Evolutionary conservation across 2,888 invertebrate species (phyloP).

Genomic region (Pogonocherus hispidulus): DNA sequence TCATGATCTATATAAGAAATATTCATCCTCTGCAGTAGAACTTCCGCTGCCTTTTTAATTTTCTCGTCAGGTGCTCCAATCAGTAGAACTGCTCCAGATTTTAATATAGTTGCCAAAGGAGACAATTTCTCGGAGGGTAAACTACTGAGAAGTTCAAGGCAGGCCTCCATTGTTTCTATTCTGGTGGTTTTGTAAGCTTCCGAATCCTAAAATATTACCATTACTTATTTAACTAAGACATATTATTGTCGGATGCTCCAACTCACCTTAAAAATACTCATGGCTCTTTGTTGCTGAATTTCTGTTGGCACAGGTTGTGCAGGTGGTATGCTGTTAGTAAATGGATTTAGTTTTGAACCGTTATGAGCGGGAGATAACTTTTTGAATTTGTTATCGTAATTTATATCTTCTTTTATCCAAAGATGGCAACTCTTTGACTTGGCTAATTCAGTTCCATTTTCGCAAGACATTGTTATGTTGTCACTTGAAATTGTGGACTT

Average conservation of each 20-base stretch:
- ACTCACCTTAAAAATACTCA: constrained; percentile 86
- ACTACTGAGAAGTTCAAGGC: constrained; percentile 78
- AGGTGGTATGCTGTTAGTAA: constrained; percentile 68
- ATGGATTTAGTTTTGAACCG: constrained; percentile 62
- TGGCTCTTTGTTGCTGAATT: constrained; percentile 85
- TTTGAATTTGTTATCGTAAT: constrained; percentile 67
- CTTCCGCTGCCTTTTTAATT: constrained; percentile 65
- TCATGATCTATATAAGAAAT: constrained; percentile 66
- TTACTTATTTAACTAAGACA: constrained; percentile 1
- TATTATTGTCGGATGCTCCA: background rate
- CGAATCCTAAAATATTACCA: constrained; percentile 77
- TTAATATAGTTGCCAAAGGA: constrained; percentile 65
- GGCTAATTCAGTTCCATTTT: constrained; percentile 41
- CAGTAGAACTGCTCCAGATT: constrained; percentile 66
- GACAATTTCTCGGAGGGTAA: constrained; percentile 64
- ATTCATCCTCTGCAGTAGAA: constrained; percentile 66
- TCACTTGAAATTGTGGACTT: constrained; percentile 61
- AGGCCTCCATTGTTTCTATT: constrained; percentile 88
- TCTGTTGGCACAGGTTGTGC: constrained; percentile 84
- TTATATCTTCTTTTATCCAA: constrained; percentile 58
- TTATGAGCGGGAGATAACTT: constrained; percentile 55
- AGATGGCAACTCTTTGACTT: constrained; percentile 54
- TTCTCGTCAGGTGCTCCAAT: constrained; percentile 66
- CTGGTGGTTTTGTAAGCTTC: constrained; percentile 88
- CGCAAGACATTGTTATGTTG: constrained; percentile 53